Percentiles rank a stretch among this genome's conserved stretches.
Evolutionary conservation across 2,797 vertebrate genomes (phyloP).

Genomic region (Eulemur coronatus): DNA sequence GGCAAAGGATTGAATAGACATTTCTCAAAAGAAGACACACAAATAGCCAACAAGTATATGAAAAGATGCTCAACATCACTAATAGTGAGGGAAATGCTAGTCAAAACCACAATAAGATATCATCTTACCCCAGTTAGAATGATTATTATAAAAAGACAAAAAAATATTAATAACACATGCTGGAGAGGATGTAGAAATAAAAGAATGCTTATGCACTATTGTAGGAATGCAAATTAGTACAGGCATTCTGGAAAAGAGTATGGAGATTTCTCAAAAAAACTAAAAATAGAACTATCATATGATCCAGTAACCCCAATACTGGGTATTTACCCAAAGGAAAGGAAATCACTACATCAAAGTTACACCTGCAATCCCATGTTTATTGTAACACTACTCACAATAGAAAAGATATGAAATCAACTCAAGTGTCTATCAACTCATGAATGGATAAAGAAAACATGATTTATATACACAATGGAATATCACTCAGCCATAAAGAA

Average conservation of each 20-base stretch:
- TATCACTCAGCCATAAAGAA: not conserved
- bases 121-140: not conserved
- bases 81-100: not conserved
- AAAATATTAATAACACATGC: not conserved
- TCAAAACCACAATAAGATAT: not conserved
- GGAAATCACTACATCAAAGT: not conserved
- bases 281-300: not conserved
- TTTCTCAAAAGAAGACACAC: not conserved
- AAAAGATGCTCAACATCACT: not conserved
- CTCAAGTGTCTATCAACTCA: not conserved
- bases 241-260: not conserved
- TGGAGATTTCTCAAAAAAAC: not conserved
- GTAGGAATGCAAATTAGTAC: not conserved
- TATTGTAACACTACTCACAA: not conserved
- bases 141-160: too few species aligned
- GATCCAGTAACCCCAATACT: not conserved
- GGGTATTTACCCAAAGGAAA: not conserved
- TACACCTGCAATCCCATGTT: not conserved
- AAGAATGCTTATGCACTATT: not conserved
- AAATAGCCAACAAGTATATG: not conserved
- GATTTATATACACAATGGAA: not conserved
- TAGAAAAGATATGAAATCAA: not conserved
- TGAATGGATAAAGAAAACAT: not conserved
- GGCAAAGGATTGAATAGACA: not conserved
- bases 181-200: not conserved